A percentile compares a stretch with the other conserved stretches of the same genome.
Evolutionary conservation across 2,888 invertebrate genomes (phyloP).

Genomic region (Himalopsyche anomala): DNA sequence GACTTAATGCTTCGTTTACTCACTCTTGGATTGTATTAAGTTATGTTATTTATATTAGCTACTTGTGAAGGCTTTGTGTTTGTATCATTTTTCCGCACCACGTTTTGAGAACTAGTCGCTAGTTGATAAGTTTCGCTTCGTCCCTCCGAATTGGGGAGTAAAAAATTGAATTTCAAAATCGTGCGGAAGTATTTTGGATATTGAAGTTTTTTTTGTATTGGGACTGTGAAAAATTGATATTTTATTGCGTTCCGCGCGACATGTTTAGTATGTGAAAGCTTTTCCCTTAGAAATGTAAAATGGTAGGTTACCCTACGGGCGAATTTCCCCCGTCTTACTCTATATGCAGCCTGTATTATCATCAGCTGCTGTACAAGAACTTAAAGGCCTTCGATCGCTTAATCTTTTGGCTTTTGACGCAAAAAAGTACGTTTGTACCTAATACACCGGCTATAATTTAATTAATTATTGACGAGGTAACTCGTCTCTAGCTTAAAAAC

Average conservation of each 20-base stretch:
- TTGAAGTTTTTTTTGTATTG: constrained; percentile 61
- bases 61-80: no score
- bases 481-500: no score
- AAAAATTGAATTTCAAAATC: constrained; percentile 65
- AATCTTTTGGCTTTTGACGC: no score
- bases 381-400: no score
- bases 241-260: constrained; percentile 58
- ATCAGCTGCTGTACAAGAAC: neutral
- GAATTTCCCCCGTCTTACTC: neutral
- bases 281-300: constrained; percentile 3
- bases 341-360: neutral
- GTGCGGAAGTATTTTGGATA: constrained; percentile 65
- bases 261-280: constrained; percentile 15
- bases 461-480: no score
- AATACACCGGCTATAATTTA: no score
- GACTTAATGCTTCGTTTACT: no score
- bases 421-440: no score
- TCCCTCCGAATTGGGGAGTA: constrained; percentile 51
- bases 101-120: neutral
- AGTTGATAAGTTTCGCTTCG: constrained; percentile 44
- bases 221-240: constrained; percentile 63
- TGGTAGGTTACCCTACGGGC: neutral
- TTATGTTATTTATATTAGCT: no score
- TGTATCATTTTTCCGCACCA: neutral
- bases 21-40: no score